Conservation (phyloP, 2,113 vertebrate species). For the Carollia perspicillata region DNA sequence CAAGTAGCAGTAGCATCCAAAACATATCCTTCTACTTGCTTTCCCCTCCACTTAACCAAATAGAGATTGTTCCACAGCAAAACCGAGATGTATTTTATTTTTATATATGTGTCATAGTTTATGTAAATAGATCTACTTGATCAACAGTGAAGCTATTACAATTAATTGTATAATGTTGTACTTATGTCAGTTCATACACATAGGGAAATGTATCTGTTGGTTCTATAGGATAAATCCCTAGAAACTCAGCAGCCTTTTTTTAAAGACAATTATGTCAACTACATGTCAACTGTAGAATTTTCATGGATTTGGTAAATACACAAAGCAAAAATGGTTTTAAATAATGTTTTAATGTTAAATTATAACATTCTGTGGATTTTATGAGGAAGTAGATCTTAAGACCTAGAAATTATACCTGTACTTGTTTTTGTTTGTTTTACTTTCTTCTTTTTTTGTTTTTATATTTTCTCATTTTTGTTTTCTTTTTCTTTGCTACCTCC, state of each 20-base stretch:
- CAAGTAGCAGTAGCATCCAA: background rate
- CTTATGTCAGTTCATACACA: background rate
- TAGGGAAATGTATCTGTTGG: background rate
- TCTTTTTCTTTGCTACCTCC: background rate
- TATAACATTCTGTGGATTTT: background rate
- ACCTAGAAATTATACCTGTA: background rate
- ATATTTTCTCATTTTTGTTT: background rate
- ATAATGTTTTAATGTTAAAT: background rate
- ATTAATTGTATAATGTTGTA: background rate
- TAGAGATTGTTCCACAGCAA: background rate
- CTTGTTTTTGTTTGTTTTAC: background rate
- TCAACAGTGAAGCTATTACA: background rate
- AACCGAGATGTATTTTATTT: background rate
- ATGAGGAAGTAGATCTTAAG: background rate
- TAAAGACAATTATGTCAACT: background rate
- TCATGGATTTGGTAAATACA: background rate
- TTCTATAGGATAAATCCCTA: background rate
- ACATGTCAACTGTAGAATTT: background rate
- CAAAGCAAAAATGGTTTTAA: slow-evolving; percentile 27
- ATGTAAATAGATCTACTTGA: background rate
- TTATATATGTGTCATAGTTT: background rate
- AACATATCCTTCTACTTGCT: background rate
- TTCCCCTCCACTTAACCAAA: background rate
- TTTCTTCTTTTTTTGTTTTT: background rate
- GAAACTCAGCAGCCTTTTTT: background rate